These are phyloP conservation scores for Ametastegia equiseti DNA, from an alignment of 2,888 invertebrate genomes.

Conservation along the genomic window DNA sequence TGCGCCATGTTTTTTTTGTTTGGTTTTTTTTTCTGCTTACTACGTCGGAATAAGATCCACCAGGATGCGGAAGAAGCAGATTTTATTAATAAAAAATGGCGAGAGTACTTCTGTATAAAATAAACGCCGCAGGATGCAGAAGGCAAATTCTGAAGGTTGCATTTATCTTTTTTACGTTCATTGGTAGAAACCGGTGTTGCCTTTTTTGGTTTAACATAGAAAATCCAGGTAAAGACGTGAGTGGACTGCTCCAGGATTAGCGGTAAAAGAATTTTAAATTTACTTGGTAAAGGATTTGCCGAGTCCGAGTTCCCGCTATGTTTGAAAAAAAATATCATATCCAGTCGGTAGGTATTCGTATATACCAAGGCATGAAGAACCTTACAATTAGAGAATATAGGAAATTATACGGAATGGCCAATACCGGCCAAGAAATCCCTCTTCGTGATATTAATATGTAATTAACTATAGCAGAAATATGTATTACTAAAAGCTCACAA, in stretches of 20 bases:
- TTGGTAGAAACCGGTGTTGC: not conserved
- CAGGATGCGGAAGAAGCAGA: not conserved
- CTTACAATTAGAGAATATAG: constrained; percentile 16
- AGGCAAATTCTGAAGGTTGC: not conserved
- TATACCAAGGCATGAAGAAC: constrained; percentile 5
- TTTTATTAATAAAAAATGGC: not conserved
- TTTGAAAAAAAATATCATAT: not conserved
- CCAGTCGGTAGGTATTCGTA: not conserved
- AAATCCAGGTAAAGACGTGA: not conserved
- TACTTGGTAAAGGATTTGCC: constrained; percentile 4
- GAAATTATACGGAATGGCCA: constrained; percentile 24
- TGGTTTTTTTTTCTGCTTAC: too few species aligned
- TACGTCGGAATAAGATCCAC: not conserved
- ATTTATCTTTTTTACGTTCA: not conserved
- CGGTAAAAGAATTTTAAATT: constrained; percentile 2
- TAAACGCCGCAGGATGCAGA: not conserved
- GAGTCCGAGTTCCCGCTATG: constrained; percentile 1
- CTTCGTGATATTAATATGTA: constrained; percentile 37
- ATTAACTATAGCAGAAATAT: constrained; percentile 24
- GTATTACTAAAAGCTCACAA: not conserved
- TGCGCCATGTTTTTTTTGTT: too few species aligned
- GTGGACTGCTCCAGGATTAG: not conserved
- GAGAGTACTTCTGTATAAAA: not conserved
- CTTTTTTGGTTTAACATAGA: not conserved
- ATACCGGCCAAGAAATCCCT: constrained; percentile 8